Conservation (phyloP, 2,113 vertebrate genomes). For the Arvicanthis niloticus region DNA sequence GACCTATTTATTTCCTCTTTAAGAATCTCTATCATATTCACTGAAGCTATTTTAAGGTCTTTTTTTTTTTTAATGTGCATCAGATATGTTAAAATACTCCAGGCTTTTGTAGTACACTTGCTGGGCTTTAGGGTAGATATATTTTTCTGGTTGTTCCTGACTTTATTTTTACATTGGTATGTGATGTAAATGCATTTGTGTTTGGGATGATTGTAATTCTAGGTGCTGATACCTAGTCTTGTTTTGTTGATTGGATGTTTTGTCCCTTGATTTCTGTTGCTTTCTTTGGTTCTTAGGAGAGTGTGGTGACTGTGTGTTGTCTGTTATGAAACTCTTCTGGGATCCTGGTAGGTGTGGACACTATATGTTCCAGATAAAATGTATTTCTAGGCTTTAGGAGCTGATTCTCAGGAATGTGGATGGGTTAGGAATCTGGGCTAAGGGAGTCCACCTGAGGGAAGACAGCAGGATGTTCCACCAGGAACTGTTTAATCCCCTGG, state of each 20-base stretch:
- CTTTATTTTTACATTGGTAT: neutral
- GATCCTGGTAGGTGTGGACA: neutral
- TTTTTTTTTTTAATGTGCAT: neutral
- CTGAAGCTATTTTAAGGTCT: neutral
- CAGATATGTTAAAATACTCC: neutral
- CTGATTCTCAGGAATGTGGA: neutral
- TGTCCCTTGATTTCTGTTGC: neutral
- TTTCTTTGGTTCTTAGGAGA: neutral
- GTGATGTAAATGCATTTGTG: neutral
- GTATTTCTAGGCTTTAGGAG: neutral
- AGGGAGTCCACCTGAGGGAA: neutral
- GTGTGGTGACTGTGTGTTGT: neutral
- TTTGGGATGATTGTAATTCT: neutral
- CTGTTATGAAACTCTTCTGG: neutral
- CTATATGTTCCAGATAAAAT: neutral
- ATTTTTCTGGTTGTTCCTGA: neutral
- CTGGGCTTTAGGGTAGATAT: neutral
- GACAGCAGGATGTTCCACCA: neutral
- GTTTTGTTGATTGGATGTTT: neutral
- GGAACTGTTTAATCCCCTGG: neutral
- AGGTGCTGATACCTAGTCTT: neutral
- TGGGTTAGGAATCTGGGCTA: neutral
- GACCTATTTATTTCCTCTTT: neutral
- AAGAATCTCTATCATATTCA: neutral
- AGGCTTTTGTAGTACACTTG: too few species aligned